phyloP scores from a whole-genome alignment of 64 coral and sea anemone genomes.

The Dendronephthya gigantea region DNA sequence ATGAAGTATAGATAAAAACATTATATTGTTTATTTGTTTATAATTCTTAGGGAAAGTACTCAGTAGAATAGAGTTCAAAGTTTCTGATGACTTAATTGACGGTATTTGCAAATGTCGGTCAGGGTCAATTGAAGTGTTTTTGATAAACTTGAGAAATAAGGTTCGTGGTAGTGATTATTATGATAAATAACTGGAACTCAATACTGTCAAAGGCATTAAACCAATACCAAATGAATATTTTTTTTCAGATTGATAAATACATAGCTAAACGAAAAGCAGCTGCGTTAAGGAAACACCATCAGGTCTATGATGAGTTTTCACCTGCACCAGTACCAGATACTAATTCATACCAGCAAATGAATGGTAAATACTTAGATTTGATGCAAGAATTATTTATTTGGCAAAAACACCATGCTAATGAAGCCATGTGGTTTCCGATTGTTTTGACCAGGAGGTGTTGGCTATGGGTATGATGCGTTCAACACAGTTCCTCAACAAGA shows the following conservation, averaged over 20 bases:
- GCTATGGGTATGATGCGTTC: constrained; percentile 46
- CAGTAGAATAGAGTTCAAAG: constrained; percentile 51
- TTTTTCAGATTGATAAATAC: constrained; percentile 74
- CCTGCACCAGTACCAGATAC: constrained; percentile 59
- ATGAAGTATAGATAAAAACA: too few species aligned
- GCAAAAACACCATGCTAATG: not conserved
- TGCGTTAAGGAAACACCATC: constrained; percentile 58
- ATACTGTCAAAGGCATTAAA: too few species aligned
- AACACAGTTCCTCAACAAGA: constrained; percentile 47
- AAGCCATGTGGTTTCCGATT: not conserved
- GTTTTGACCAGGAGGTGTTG: not conserved
- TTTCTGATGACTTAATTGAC: constrained; percentile 57
- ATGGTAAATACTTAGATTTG: not conserved
- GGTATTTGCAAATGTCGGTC: constrained; percentile 53
- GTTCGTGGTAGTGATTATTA: not conserved
- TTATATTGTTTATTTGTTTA: not conserved
- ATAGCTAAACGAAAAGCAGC: constrained; percentile 70
- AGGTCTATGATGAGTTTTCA: constrained; percentile 97
- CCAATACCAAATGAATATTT: too few species aligned
- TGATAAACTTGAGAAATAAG: constrained; percentile 64
- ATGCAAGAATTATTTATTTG: too few species aligned
- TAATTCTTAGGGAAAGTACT: constrained; percentile 77
- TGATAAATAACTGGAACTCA: too few species aligned
- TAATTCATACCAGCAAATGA: not conserved
- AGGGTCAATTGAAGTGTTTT: constrained; percentile 64